Conservation (phyloP, 2,888 invertebrate genomes). For the Sesamia inferens region DNA sequence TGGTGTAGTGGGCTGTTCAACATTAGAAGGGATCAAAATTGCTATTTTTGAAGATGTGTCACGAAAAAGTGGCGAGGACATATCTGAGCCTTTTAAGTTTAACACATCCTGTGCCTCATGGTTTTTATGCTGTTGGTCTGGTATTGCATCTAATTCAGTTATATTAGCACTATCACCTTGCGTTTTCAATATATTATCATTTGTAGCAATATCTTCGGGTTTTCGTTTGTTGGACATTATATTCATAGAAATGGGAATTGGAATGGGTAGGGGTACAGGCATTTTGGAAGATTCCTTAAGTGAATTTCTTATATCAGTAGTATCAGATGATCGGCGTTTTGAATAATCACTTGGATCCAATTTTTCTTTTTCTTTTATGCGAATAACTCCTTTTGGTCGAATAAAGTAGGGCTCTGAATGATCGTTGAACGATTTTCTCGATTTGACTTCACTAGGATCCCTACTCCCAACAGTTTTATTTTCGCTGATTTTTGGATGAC, state of each 20-base stretch:
- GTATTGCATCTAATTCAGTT: slow-evolving; percentile 1
- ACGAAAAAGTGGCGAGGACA: background rate
- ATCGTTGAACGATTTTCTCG: slow-evolving; percentile 60
- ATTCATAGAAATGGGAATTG: slow-evolving; percentile 24
- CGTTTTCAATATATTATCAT: background rate
- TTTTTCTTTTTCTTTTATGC: slow-evolving; percentile 39
- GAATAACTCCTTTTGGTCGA: slow-evolving; percentile 66
- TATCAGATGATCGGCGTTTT: slow-evolving; percentile 29
- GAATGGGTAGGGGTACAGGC: slow-evolving; percentile 25
- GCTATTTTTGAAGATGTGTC: background rate
- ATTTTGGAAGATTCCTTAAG: slow-evolving; percentile 20
- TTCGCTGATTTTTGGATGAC: slow-evolving; percentile 53
- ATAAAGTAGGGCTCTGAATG: slow-evolving; percentile 68
- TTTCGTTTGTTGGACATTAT: background rate
- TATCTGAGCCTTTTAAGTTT: slow-evolving; percentile 4
- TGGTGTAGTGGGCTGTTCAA: background rate
- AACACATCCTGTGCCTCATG: background rate
- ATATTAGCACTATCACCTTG: background rate
- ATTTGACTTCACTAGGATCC: slow-evolving; percentile 51
- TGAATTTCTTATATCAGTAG: background rate
- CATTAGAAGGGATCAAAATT: background rate
- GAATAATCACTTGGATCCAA: slow-evolving; percentile 10
- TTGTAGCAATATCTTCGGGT: background rate
- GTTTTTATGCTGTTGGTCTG: background rate
- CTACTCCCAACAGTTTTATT: slow-evolving; percentile 57